Evolutionary conservation across 2,113 vertebrate genomes (phyloP).

Genomic region (Callospermophilus lateralis): DNA sequence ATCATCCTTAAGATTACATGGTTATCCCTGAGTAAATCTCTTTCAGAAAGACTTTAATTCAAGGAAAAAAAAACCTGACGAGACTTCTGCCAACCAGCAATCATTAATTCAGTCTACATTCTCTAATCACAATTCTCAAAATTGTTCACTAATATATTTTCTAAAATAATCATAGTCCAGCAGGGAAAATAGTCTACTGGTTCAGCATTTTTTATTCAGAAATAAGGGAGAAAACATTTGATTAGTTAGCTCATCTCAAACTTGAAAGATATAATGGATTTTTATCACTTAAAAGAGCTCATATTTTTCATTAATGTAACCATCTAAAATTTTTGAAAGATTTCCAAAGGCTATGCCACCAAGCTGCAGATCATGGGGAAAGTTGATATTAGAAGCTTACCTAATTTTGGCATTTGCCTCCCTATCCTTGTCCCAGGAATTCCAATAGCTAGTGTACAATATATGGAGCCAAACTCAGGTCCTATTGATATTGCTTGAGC

Average conservation of each 20-base stretch:
- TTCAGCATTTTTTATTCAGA: constrained; percentile 46
- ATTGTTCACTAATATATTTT: constrained; percentile 41
- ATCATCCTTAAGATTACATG: constrained; percentile 16
- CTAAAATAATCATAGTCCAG: constrained; percentile 50
- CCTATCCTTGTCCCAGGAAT: background rate
- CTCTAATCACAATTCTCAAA: constrained; percentile 60
- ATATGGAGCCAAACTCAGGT: background rate
- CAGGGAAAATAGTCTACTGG: background rate
- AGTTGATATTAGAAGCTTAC: background rate
- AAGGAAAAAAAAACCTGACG: constrained; percentile 24
- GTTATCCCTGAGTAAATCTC: constrained; percentile 55
- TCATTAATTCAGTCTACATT: constrained; percentile 41
- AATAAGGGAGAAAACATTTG: background rate
- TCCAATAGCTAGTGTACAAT: background rate
- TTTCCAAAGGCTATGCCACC: background rate
- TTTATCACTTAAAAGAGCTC: constrained; percentile 1
- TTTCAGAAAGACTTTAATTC: constrained; percentile 57
- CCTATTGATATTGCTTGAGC: background rate
- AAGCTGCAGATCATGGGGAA: background rate
- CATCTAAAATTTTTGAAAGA: background rate
- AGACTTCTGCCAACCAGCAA: constrained; percentile 11
- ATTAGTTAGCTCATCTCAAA: background rate
- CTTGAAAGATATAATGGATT: background rate
- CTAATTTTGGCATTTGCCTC: background rate
- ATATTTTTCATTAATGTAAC: constrained; percentile 19